A percentile compares a stretch with the other conserved stretches of the same genome.
Evolutionary conservation across 2,888 invertebrate species (phyloP).

Genomic region (Tupiocoris notatus): DNA sequence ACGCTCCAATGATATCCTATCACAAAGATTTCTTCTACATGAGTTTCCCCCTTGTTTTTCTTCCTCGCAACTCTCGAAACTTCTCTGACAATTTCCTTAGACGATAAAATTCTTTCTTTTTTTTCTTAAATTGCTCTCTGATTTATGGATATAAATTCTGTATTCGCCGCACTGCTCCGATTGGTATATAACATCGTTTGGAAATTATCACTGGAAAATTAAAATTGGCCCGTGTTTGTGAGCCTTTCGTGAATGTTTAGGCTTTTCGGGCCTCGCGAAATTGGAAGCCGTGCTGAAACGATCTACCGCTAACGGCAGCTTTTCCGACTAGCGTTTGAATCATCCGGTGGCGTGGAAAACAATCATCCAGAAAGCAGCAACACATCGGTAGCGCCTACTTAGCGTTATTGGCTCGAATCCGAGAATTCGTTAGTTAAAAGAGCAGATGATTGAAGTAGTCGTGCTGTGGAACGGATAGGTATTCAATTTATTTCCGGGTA

Average conservation of each 20-base stretch:
- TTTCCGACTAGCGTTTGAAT: background rate
- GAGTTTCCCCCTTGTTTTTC: too few species aligned
- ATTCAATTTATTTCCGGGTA: background rate
- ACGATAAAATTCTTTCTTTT: too few species aligned
- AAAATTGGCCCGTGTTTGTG: background rate
- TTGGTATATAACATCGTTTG: too few species aligned
- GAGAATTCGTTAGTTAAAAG: too few species aligned
- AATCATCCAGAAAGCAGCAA: background rate
- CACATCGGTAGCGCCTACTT: background rate
- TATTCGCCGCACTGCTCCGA: too few species aligned
- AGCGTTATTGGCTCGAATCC: background rate
- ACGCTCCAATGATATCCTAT: background rate
- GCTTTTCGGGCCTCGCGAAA: too few species aligned
- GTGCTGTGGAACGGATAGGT: background rate
- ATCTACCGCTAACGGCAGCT: background rate
- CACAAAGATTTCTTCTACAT: background rate
- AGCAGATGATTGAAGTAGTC: too few species aligned
- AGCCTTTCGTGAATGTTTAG: background rate
- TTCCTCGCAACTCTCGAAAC: too few species aligned
- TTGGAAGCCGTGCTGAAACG: background rate
- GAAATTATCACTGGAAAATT: too few species aligned
- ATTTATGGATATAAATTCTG: too few species aligned
- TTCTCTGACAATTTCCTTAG: too few species aligned
- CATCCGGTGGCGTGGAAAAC: background rate
- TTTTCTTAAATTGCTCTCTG: too few species aligned